phyloP scores from a whole-genome alignment of 2,888 invertebrate genomes.

The Amblyteles armatorius region DNA sequence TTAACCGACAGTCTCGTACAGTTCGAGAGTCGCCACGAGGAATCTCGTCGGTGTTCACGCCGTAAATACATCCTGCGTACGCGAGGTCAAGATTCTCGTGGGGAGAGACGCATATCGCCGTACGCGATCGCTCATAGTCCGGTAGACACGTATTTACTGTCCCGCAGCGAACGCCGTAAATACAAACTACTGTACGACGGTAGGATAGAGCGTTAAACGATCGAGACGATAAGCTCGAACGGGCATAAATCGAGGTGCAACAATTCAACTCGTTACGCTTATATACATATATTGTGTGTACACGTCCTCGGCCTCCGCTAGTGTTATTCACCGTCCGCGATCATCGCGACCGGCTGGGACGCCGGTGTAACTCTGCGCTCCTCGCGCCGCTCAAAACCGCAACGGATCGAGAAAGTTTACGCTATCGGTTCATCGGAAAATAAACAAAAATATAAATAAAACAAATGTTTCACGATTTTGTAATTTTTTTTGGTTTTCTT shows the following conservation, averaged over 20 bases:
- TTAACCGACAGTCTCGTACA: not conserved
- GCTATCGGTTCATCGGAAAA: slow-evolving; percentile 29
- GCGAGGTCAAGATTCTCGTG: slow-evolving; percentile 38
- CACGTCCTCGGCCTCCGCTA: slow-evolving; percentile 5
- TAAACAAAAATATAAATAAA: not conserved
- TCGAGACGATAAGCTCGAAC: slow-evolving; percentile 42
- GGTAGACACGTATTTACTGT: slow-evolving; percentile 23
- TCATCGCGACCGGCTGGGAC: slow-evolving; percentile 22
- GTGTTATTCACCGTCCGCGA: slow-evolving; percentile 48
- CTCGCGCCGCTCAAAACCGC: slow-evolving; percentile 20
- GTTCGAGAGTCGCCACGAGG: slow-evolving; percentile 1
- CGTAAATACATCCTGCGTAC: not conserved
- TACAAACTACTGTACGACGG: slow-evolving; percentile 1
- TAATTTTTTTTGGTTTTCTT: not conserved
- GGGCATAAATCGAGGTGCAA: slow-evolving; percentile 42
- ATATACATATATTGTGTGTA: not conserved
- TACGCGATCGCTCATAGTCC: slow-evolving; percentile 1
- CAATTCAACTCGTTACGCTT: slow-evolving; percentile 33
- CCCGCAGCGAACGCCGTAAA: slow-evolving; percentile 11
- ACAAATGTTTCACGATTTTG: slow-evolving; percentile 40
- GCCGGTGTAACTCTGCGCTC: slow-evolving; percentile 10
- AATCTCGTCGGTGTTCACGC: not conserved
- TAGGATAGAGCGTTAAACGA: slow-evolving; percentile 46
- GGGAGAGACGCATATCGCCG: not conserved
- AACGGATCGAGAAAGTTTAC: slow-evolving; percentile 44